Base-by-base conservation (phyloP, 1,140 invertebrate genomes). In the Dinothrombium tinctorium region DNA sequence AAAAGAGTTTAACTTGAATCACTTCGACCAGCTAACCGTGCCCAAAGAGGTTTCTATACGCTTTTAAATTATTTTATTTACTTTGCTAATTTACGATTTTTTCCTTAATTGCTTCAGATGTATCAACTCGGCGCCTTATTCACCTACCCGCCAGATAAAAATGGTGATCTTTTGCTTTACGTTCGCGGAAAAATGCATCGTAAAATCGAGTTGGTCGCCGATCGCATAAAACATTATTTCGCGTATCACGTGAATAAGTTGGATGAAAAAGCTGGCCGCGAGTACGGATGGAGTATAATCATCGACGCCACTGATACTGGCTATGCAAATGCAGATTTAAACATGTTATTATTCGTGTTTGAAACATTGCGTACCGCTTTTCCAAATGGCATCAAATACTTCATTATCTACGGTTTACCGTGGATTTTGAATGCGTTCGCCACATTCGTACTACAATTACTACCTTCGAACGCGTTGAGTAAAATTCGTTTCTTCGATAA, bases 351-450 rank as follows among this genome's bases (percentile, higher is more conserved):
- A 36, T 48, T 48, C 33, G 12, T 45, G 11, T 31, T 48, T 24
- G 11, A 14, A 21, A 45, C 44, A 9, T 25, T 47, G 14, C 43
- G 31, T 4, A 45, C 29, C 19, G 33, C 37, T 33, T 48, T 36
- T 38, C 46, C 46, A 14, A 33, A 29, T 15, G 45, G 43, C 25
- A 20, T 43, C 12, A 5, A 2, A 4, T 38, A 41, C n/a, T 23
- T 31, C 11, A 37, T 29, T 17, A 24, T 47, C 4, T 45, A 41
- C 19, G 42, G 43, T 7, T 44, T 47, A 15, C 46, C 46, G 3
- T 47, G 46, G 46, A 40, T 47, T 29, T 33, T 47, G 6, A 46
- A 46, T 31, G 36, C 40, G 9, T 39, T 44, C 17, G 47, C 45
- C 15, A 46, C 35, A 6, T 5, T 45, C 11, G 43, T 44, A 4